phyloP scores from a whole-genome alignment of 2,888 invertebrate genomes.

The Onchidella celtica region DNA sequence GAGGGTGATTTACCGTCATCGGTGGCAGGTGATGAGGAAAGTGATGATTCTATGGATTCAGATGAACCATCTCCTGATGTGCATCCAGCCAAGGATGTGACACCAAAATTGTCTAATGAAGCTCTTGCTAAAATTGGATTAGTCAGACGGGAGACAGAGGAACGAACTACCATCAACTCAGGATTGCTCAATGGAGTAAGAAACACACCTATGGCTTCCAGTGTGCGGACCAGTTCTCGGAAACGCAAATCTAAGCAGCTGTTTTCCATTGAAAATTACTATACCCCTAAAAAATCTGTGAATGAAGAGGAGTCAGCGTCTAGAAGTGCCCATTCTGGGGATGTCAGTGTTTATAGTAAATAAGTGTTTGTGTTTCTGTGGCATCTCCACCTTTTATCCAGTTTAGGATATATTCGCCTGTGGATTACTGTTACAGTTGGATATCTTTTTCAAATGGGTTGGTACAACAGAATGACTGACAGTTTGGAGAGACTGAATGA shows the following conservation, averaged over 20 bases:
- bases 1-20: not conserved
- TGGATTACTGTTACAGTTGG: not conserved
- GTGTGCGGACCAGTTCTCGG: conserved; percentile 70
- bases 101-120: not conserved
- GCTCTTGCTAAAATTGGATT: conserved; percentile 15
- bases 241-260: conserved; percentile 76
- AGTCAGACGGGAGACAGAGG: not conserved
- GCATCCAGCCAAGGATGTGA: not conserved
- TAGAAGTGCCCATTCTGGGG: not conserved
- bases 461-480: too few species aligned
- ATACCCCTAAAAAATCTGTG: conserved; percentile 56
- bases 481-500: too few species aligned
- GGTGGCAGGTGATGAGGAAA: not conserved
- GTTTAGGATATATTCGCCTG: not conserved
- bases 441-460: not conserved
- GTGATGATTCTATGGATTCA: not conserved
- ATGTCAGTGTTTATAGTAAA: not conserved
- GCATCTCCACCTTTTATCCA: not conserved
- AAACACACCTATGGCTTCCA: conserved; percentile 13
- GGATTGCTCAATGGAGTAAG: not conserved
- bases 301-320: conserved; percentile 20
- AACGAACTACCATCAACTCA: not conserved
- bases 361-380: not conserved
- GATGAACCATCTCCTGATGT: not conserved
- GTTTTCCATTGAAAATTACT: conserved; percentile 77